Evolutionary conservation across 30 jellyfish, hydroid and myxozoan species (phyloP), one percentile per base, ranked within the genome.

Genomic region (Euphysa ruthae): DNA sequence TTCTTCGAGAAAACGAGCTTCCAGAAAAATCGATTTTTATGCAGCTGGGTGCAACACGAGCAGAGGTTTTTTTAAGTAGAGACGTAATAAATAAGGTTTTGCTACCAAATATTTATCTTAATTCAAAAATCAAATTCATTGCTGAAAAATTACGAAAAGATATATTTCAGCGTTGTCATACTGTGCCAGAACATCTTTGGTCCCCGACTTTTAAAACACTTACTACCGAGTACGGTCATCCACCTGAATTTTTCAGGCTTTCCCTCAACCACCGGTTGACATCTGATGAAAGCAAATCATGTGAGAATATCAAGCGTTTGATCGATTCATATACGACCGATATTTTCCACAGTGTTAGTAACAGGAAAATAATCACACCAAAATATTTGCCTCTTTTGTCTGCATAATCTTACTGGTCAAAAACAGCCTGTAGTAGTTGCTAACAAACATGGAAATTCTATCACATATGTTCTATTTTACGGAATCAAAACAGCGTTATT

Each of bases 381-480:
- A 66, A 66, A 25, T 76, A 66, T n/a, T 66, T 15, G 77, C 49
- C 21, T 12, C n/a, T 38, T 66, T n/a, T n/a, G n/a, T n/a, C n/a
- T n/a, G n/a, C 79, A 66, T 63, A 66, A 24, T 43, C 15, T 70
- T n/a, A 70, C 81, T 23, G 82, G 82, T 3, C 83, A 55, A 32
- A 70, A 55, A 38, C 69, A 52, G 81, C 81, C 82, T 10, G 81
- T 70, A 42, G 69, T 26, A 29, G 56, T 55, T 20, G 50, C 78
- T 12, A 70, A 52, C 82, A 28, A 55, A 27, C 34, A 51, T 27
- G 82, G 82, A 7, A 80, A 70, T 52, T 70, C 81, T 35, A 70
- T 70, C 69, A 35, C 69, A 35, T 70, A 70, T 32, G 25, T 8
- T 29, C 6, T 19, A 12, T 51, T 12, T 8, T 70, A 81, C 32